Conservation (phyloP, 2,797 vertebrate species). For the Cyprinella venusta region DNA sequence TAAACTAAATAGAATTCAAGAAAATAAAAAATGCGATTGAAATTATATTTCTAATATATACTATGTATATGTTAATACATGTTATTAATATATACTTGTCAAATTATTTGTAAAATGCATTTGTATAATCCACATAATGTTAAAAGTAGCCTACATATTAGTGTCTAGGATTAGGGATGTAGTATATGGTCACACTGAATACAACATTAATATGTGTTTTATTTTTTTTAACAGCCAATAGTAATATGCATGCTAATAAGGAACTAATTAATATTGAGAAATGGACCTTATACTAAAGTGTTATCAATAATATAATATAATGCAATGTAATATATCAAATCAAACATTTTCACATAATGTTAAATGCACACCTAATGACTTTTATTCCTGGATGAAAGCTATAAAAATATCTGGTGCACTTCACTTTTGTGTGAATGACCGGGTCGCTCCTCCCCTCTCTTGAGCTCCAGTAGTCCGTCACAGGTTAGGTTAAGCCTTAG, state of each 20-base stretch:
- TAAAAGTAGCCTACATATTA: neutral
- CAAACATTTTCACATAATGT: neutral
- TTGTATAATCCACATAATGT: neutral
- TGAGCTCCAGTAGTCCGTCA: slow-evolving; percentile 9
- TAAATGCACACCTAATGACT: neutral
- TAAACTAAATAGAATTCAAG: neutral
- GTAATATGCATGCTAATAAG: too few relatives aligned
- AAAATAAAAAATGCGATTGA: neutral
- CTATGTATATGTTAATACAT: neutral
- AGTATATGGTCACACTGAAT: too few relatives aligned
- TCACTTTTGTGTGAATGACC: slow-evolving; percentile 23
- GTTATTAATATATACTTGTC: neutral
- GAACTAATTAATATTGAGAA: too few relatives aligned
- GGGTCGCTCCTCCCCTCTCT: neutral
- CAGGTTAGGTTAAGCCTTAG: slow-evolving; percentile 24
- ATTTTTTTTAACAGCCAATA: too few relatives aligned
- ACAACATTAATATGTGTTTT: too few relatives aligned
- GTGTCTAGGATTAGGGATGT: too few relatives aligned
- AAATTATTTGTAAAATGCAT: neutral
- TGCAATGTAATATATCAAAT: too few relatives aligned
- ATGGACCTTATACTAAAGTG: too few relatives aligned
- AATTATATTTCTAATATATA: neutral
- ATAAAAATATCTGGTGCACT: slow-evolving; percentile 18
- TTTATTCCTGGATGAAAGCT: neutral
- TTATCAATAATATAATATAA: too few relatives aligned